These are phyloP conservation scores for Pteruthius melanotis DNA, from an alignment of 2,113 vertebrate species.

Conservation along the genomic window DNA sequence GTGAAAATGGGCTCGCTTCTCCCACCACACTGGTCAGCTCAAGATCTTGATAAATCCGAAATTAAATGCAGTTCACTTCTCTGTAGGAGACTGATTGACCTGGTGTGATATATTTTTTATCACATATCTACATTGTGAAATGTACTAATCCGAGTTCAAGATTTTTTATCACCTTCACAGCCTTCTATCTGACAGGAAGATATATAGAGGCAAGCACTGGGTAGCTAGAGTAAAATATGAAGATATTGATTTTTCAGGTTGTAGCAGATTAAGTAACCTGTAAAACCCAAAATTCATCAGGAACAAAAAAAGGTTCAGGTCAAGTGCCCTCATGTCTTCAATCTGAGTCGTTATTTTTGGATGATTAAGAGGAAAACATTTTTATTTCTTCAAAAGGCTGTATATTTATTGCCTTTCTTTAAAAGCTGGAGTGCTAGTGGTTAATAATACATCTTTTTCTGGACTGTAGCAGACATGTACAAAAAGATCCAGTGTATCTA, in stretches of 20 bases:
- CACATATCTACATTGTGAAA: background rate
- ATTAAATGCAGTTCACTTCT: background rate
- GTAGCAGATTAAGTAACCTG: conserved; percentile 28
- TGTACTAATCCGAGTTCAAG: conserved; percentile 8
- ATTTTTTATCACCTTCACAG: background rate
- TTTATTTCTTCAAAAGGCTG: background rate
- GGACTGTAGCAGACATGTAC: background rate
- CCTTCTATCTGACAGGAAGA: conserved; percentile 18
- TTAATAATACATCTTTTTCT: background rate
- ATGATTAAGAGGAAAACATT: background rate
- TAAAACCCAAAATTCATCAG: background rate
- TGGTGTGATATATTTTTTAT: background rate
- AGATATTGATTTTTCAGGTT: conserved; percentile 43
- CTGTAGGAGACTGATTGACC: background rate
- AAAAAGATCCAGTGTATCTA: background rate
- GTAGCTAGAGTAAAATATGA: conserved; percentile 33
- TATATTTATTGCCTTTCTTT: background rate
- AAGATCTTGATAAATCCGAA: background rate
- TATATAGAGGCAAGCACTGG: background rate
- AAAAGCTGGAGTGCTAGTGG: background rate
- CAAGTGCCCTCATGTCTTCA: background rate
- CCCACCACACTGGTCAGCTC: background rate
- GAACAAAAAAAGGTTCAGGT: background rate
- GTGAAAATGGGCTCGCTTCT: background rate
- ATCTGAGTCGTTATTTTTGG: background rate